Base-by-base conservation (phyloP, 2,797 vertebrate species). In the Chlorospingus flavigularis region DNA sequence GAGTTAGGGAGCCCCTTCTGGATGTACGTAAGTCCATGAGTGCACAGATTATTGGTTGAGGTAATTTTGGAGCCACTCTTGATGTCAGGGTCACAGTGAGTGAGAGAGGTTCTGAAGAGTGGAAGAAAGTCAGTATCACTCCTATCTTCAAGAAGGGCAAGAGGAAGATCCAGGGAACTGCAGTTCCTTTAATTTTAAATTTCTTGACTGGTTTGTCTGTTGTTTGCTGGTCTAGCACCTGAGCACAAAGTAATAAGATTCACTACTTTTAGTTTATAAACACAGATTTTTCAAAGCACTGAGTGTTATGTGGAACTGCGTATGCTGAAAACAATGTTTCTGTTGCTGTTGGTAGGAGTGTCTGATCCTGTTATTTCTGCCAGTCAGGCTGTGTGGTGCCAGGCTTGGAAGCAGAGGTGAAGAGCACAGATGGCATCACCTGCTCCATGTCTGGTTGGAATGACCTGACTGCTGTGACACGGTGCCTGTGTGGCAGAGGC, bases 1-100 rank as follows among this genome's bases (percentile, higher is more conserved):
- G 14, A 37, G 5, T 60, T 58, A 43, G 25, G 17, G n/a, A 82
- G 3, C 30, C 35, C 18, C 45, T 67, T 23, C 13, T 23, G 14
- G 9, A n/a, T 1, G 1, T 30, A 7, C 1, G 0, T 13, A 60
- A 73, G 13, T 60, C 43, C 6, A 1, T 0, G 5, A 71, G 58
- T 39, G 30, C 70, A 74, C 15, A 30, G 19, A 28, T 33, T 35
- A 7, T 24, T 60, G 53, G 18, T 2, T 68, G 33, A 9, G 50
- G 13, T 33, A 33, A 7, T 12, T 71, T 39, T 39, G 33, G 31
- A 81, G 35, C 33, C 48, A 7, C 17, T 51, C 14, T 47, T 0
- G 0, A 11, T 83, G 54, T 7, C 39, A 47, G 50, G 9, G 30
- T 86, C 37, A 8, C 39, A 80, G 31, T 51, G 58, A 23, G 26